Evolutionary conservation across 2,797 vertebrate genomes (phyloP).

Genomic region (Syndactyla subalaris): DNA sequence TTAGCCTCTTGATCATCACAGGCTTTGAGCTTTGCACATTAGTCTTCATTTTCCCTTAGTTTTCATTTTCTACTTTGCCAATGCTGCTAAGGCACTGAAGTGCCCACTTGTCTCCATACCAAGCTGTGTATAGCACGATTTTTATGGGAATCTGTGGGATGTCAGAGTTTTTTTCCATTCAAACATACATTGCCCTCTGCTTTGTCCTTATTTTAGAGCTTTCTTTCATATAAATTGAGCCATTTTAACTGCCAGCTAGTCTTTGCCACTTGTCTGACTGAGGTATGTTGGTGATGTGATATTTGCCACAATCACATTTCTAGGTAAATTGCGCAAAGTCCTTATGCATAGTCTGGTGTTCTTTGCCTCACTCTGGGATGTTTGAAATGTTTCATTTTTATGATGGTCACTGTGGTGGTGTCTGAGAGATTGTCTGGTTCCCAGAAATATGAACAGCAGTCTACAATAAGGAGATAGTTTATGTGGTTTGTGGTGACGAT

Average conservation of each 20-base stretch:
- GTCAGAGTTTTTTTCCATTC: background rate
- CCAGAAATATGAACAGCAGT: background rate
- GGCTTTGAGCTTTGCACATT: background rate
- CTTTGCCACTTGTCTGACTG: background rate
- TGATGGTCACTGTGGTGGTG: background rate
- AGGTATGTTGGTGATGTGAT: background rate
- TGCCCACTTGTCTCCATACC: background rate
- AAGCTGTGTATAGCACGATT: background rate
- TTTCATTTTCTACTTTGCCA: background rate
- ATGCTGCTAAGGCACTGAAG: background rate
- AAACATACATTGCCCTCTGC: background rate
- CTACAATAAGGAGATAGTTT: background rate
- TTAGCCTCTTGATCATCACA: background rate
- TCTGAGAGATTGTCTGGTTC: background rate
- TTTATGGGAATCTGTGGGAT: background rate
- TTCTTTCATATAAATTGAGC: background rate
- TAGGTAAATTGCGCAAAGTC: background rate
- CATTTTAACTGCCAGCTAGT: background rate
- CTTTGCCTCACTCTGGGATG: background rate
- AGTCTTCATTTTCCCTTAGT: background rate
- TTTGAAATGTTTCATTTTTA: background rate
- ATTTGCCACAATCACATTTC: background rate
- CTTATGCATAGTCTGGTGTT: background rate
- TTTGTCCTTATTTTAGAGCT: background rate
- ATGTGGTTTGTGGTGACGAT: constrained; percentile 7